A percentile compares a stretch with the other conserved stretches of the same genome.
phyloP scores from a whole-genome alignment of 2,888 invertebrate species.

The Cancer borealis region DNA sequence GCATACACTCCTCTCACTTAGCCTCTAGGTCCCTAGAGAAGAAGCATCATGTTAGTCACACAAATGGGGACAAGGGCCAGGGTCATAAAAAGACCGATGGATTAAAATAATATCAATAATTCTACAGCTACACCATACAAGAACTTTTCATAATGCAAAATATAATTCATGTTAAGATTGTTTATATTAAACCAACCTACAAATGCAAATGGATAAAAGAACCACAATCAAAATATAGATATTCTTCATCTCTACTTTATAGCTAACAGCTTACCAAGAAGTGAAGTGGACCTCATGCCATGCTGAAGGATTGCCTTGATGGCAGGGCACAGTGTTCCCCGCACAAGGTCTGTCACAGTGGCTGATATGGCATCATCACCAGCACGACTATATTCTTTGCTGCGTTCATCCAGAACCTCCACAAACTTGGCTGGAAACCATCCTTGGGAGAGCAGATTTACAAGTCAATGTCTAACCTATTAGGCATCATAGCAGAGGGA shows the following conservation, averaged over 20 bases:
- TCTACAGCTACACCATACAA: too few species aligned
- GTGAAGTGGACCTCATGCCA: conserved; percentile 94
- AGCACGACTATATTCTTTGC: conserved; percentile 90
- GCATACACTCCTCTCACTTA: too few species aligned
- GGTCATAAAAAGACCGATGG: too few species aligned
- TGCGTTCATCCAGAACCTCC: conserved; percentile 90
- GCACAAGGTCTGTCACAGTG: conserved; percentile 96
- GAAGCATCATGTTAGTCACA: too few species aligned
- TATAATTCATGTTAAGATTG: too few species aligned
- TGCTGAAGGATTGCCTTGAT: conserved; percentile 96
- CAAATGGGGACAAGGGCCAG: too few species aligned
- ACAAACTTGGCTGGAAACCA: conserved; percentile 78
- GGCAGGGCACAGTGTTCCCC: conserved; percentile 93
- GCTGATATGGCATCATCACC: conserved; percentile 95
- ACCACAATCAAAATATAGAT: background rate
- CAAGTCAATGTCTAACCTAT: background rate
- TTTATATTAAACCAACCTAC: too few species aligned
- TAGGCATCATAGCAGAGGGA: too few species aligned
- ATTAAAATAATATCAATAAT: too few species aligned
- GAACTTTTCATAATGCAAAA: too few species aligned
- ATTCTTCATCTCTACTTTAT: background rate
- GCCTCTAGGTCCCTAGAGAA: too few species aligned
- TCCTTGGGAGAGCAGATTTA: conserved; percentile 53
- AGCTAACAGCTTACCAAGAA: conserved; percentile 83
- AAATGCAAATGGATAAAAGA: too few species aligned